Conservation (phyloP, 92 coral and sea anemone genomes). For the Meandrina meandrites region DNA sequence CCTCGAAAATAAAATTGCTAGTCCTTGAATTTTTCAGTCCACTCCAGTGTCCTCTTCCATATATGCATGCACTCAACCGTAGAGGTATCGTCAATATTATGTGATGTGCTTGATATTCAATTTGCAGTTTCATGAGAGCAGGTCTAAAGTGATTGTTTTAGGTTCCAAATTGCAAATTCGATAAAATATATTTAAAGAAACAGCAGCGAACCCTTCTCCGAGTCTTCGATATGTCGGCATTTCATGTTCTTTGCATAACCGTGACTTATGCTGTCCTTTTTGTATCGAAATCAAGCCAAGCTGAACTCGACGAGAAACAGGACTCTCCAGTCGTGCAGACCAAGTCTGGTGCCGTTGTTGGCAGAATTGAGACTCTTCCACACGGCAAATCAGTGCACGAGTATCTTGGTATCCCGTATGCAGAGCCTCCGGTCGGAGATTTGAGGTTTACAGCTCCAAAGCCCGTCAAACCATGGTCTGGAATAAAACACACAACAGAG, state of each 20-base stretch:
- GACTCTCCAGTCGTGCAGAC: constrained; percentile 59
- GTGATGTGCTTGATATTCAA: no score
- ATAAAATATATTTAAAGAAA: no score
- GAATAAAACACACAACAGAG: constrained; percentile 50
- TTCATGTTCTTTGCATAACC: neutral
- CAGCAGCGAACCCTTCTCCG: no score
- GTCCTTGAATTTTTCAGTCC: no score
- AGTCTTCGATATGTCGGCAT: no score
- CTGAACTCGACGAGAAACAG: neutral
- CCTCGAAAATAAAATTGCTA: no score
- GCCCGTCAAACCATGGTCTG: constrained; percentile 67
- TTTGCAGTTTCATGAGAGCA: no score
- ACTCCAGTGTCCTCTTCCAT: no score
- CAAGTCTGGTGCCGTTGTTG: constrained; percentile 62
- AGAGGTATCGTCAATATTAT: no score
- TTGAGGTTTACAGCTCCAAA: constrained; percentile 74
- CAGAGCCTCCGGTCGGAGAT: constrained; percentile 71
- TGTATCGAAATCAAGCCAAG: neutral
- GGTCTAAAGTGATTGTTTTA: no score
- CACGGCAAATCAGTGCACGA: constrained; percentile 49
- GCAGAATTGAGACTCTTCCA: constrained; percentile 45
- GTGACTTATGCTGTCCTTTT: neutral
- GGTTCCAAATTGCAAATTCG: no score
- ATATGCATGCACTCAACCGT: no score
- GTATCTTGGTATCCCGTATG: constrained; percentile 84